Evolutionary conservation across 2,113 vertebrate species (phyloP).

Genomic region (Aptenodytes patagonicus): DNA sequence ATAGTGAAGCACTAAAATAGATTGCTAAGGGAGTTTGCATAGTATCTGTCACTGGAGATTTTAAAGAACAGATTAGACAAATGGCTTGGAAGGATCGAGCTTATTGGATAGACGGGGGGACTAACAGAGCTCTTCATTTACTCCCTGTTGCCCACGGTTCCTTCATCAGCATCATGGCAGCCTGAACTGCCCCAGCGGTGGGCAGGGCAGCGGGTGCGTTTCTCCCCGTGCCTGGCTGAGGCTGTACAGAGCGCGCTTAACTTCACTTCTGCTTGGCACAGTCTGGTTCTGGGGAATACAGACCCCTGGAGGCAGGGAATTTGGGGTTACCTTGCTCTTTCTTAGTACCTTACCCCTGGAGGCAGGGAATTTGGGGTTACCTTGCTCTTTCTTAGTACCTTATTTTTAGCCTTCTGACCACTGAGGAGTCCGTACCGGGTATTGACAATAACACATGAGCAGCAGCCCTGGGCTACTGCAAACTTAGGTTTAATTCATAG

Average conservation of each 20-base stretch:
- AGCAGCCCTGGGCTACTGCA: neutral
- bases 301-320: neutral
- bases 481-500: neutral
- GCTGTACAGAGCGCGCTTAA: neutral
- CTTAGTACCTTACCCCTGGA: too few species aligned
- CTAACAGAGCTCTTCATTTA: conserved; percentile 20
- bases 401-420: neutral
- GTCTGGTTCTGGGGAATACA: neutral
- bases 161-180: neutral
- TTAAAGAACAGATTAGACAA: conserved; percentile 30
- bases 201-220: neutral
- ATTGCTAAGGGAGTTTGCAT: conserved; percentile 40
- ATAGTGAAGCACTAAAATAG: conserved; percentile 43
- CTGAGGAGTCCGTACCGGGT: neutral
- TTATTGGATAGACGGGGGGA: neutral
- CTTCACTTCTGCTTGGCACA: neutral
- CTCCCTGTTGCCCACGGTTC: neutral
- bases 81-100: conserved; percentile 36
- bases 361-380: neutral
- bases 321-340: neutral
- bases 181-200: neutral
- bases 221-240: neutral
- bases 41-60: conserved; percentile 42
- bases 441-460: neutral
- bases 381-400: neutral